Percentiles rank a stretch among this genome's conserved stretches.
Evolutionary conservation across 2,797 vertebrate species (phyloP).

Genomic region (Salarias fasciatus): DNA sequence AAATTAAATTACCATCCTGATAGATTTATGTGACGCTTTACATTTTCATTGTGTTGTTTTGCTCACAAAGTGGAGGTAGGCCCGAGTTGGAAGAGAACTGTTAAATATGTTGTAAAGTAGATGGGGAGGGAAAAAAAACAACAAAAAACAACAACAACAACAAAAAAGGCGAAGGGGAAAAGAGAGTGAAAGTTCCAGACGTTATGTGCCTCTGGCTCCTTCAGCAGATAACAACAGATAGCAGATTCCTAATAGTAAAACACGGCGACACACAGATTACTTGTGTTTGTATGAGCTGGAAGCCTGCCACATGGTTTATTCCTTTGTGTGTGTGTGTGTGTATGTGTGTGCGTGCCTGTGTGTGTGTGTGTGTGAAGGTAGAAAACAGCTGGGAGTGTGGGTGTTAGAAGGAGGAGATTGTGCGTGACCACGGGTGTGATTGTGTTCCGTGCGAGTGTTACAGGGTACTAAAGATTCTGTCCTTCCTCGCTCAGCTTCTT

Average conservation of each 20-base stretch:
- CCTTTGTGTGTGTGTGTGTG: conserved; percentile 31
- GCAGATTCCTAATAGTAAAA: conserved; percentile 60
- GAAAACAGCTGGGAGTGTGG: conserved; percentile 60
- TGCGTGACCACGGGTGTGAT: conserved; percentile 51
- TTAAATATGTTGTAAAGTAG: conserved; percentile 71
- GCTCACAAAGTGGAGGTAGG: conserved; percentile 60
- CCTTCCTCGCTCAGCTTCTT: conserved; percentile 30
- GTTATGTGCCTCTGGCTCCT: conserved; percentile 43
- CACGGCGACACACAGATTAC: conserved; percentile 41
- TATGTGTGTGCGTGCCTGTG: conserved; percentile 34
- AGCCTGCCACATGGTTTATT: conserved; percentile 55
- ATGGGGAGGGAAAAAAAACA: conserved; percentile 27
- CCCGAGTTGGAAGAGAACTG: conserved; percentile 54
- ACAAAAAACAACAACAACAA: neutral
- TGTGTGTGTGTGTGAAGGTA: conserved; percentile 37
- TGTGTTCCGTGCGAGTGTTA: conserved; percentile 48
- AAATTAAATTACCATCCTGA: conserved; percentile 84
- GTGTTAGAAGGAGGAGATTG: conserved; percentile 50
- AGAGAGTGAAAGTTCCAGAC: conserved; percentile 46
- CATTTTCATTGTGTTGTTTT: conserved; percentile 84
- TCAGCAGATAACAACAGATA: conserved; percentile 57
- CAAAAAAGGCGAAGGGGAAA: conserved; percentile 34
- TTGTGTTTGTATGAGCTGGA: conserved; percentile 60
- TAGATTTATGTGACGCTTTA: conserved; percentile 84
- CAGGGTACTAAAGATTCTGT: conserved; percentile 56